These are phyloP conservation scores for Noctua janthe DNA, from an alignment of 2,888 invertebrate genomes.

Conservation along the genomic window DNA sequence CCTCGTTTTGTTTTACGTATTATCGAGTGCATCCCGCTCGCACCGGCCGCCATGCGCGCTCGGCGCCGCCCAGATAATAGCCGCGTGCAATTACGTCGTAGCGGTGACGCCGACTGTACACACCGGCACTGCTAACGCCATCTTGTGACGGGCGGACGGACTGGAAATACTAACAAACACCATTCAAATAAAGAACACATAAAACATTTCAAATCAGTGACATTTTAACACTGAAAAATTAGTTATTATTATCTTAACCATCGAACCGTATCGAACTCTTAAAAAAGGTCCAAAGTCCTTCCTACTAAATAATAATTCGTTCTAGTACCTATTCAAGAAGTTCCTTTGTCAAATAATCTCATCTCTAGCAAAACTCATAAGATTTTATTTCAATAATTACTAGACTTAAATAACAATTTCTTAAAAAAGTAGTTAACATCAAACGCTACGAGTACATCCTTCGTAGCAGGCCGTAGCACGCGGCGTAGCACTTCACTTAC, in stretches of 20 bases:
- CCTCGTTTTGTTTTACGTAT: constrained; percentile 91
- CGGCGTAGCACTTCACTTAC: constrained; percentile 55
- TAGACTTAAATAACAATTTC: not conserved
- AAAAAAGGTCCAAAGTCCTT: not conserved
- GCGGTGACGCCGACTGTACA: constrained; percentile 66
- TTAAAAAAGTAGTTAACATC: not conserved
- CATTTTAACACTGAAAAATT: not conserved
- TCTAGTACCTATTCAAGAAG: not conserved
- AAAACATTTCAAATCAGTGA: not conserved
- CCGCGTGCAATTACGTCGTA: constrained; percentile 86
- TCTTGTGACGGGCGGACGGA: constrained; percentile 83
- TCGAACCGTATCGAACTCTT: not conserved
- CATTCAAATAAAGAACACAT: not conserved
- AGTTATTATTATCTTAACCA: not conserved
- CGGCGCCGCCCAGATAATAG: constrained; percentile 90
- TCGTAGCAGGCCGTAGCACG: constrained; percentile 62
- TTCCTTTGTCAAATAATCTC: not conserved
- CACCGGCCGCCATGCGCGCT: constrained; percentile 89
- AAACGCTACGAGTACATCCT: not conserved
- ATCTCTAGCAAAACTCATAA: not conserved
- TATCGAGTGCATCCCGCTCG: constrained; percentile 91
- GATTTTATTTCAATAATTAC: not conserved
- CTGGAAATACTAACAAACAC: constrained; percentile 18
- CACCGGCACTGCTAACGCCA: constrained; percentile 81
- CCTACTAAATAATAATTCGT: not conserved